Conservation (phyloP, 2,113 vertebrate genomes). For the Microtus richardsoni region DNA sequence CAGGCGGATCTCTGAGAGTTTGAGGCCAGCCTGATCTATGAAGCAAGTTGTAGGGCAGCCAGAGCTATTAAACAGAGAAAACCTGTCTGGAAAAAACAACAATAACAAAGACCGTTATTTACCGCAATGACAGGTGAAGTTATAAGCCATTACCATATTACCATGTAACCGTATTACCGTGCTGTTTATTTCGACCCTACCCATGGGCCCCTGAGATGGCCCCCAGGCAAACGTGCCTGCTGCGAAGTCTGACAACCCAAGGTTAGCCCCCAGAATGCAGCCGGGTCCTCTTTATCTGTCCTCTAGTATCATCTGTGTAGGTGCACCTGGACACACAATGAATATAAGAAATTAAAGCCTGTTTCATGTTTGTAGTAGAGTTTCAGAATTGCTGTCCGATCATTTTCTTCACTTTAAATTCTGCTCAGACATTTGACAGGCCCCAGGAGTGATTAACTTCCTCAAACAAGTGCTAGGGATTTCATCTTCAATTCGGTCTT, state of each 20-base stretch:
- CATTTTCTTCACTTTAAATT: not conserved
- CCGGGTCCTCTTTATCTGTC: too few relatives aligned
- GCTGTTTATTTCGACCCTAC: not conserved
- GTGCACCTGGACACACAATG: not conserved
- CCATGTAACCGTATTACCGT: too few relatives aligned
- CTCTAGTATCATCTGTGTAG: not conserved
- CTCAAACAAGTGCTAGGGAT: not conserved
- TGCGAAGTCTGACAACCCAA: not conserved
- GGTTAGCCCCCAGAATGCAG: too few relatives aligned
- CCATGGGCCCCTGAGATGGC: not conserved
- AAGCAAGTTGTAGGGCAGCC: too few relatives aligned
- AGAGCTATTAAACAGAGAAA: too few relatives aligned
- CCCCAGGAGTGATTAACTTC: not conserved
- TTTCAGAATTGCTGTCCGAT: conserved; percentile 15
- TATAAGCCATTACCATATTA: not conserved
- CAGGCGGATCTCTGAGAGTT: too few relatives aligned
- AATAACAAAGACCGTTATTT: not conserved
- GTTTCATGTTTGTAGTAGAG: not conserved
- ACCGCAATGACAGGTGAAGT: not conserved
- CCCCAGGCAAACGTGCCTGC: not conserved
- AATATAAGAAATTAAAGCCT: not conserved
- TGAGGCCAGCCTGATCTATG: too few relatives aligned
- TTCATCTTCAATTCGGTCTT: conserved; percentile 29
- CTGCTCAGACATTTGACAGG: not conserved
- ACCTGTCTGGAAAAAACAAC: too few relatives aligned